A percentile compares a stretch with the other conserved stretches of the same genome.
phyloP scores from a whole-genome alignment of 2,888 invertebrate genomes.

The Protonemura montana region DNA sequence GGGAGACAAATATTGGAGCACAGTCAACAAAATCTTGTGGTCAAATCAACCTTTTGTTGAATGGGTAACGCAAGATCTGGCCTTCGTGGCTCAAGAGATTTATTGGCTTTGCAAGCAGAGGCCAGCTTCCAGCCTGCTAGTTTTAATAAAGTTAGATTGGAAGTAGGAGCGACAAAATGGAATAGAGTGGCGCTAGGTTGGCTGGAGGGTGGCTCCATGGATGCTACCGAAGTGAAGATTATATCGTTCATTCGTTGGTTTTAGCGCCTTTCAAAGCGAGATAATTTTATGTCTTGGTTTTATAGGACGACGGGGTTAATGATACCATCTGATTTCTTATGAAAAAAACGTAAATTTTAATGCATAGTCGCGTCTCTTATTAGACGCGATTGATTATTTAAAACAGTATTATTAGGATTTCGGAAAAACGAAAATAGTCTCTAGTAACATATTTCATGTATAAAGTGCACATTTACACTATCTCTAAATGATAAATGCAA shows the following conservation, averaged over 20 bases:
- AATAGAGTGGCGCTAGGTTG: background rate
- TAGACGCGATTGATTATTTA: background rate
- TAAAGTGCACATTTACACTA: background rate
- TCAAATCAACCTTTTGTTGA: slow-evolving; percentile 24
- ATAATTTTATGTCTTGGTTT: no score
- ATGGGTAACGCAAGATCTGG: slow-evolving; percentile 8
- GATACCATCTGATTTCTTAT: no score
- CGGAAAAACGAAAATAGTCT: background rate
- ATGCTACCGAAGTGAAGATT: no score
- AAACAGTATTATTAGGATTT: background rate
- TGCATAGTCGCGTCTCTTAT: no score
- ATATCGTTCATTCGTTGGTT: no score
- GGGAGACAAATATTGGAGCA: slow-evolving; percentile 19
- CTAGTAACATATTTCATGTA: background rate
- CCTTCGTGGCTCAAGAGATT: background rate
- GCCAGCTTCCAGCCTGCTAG: background rate
- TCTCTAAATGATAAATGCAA: background rate
- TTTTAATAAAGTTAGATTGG: slow-evolving; percentile 12
- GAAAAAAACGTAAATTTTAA: no score
- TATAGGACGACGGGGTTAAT: no score
- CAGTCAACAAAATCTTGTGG: slow-evolving; percentile 30
- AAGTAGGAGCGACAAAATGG: background rate
- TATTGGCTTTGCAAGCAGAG: background rate
- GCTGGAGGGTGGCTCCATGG: no score
- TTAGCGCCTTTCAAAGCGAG: no score